phyloP scores from a whole-genome alignment of 2,113 vertebrate species.

The Psilopsiagon aymara region DNA sequence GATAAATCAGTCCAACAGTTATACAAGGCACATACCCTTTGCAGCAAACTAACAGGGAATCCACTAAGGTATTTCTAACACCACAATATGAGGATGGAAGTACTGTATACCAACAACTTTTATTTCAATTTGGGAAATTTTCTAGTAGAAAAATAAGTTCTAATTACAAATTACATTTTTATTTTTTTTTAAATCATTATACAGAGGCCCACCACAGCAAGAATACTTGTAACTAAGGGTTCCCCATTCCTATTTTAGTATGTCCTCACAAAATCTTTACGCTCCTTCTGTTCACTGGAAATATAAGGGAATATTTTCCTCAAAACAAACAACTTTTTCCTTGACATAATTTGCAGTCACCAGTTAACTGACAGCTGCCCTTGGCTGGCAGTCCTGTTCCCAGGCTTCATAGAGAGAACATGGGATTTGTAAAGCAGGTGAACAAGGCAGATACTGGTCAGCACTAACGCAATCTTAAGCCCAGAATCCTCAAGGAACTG shows the following conservation, averaged over 20 bases:
- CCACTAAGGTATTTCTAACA: not conserved
- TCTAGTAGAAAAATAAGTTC: not conserved
- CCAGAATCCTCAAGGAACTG: not conserved
- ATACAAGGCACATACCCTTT: not conserved
- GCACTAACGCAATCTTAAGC: not conserved
- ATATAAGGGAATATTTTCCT: slow-evolving; percentile 20
- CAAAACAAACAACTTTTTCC: not conserved
- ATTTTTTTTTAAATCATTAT: not conserved
- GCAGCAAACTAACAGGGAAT: not conserved
- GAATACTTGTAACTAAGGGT: not conserved
- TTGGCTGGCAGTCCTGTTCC: not conserved
- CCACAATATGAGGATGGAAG: not conserved
- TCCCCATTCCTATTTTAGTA: not conserved
- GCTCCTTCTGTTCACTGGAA: not conserved
- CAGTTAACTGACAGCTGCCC: not conserved
- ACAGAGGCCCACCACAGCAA: not conserved
- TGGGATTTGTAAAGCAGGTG: not conserved
- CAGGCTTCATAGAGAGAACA: not conserved
- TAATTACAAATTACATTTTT: not conserved
- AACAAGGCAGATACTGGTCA: not conserved
- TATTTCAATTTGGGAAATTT: not conserved
- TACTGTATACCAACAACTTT: not conserved
- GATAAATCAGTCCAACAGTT: not conserved
- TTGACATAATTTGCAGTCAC: not conserved
- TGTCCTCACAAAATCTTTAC: not conserved